Evolutionary conservation across 2,888 invertebrate genomes (phyloP).

Genomic region (Stratiomys singularior): DNA sequence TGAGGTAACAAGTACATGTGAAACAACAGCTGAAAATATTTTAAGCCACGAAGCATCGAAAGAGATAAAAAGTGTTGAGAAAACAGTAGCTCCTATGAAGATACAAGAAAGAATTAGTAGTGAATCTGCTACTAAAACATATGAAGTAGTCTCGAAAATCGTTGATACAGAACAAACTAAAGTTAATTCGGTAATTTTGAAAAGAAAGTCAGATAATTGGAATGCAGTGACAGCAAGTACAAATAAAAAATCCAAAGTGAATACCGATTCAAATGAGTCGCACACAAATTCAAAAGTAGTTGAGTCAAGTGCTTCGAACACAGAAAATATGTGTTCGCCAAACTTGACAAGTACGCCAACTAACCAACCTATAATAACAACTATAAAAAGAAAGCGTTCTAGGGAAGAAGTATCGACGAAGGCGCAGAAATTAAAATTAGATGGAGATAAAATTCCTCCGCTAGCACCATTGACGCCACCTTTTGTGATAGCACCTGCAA

Average conservation of each 20-base stretch:
- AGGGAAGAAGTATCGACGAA: constrained; percentile 25
- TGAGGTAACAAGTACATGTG: constrained; percentile 16
- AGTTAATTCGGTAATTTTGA: constrained; percentile 62
- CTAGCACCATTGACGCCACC: constrained; percentile 20
- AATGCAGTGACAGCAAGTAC: constrained; percentile 46
- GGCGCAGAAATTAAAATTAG: constrained; percentile 26
- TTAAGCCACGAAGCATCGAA: neutral
- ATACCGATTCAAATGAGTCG: constrained; percentile 40
- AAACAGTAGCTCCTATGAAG: constrained; percentile 33
- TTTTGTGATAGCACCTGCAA: constrained; percentile 6
- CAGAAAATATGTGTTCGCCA: too few relatives aligned
- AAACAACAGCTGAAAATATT: neutral
- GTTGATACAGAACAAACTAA: constrained; percentile 58
- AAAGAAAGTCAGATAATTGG: constrained; percentile 59
- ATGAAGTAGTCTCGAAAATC: constrained; percentile 50
- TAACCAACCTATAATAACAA: constrained; percentile 2
- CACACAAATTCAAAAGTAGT: constrained; percentile 37
- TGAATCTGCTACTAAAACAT: constrained; percentile 35
- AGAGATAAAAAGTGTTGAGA: neutral
- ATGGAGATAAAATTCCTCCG: constrained; percentile 32
- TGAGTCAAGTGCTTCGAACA: neutral
- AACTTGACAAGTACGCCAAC: neutral
- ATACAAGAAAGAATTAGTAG: neutral
- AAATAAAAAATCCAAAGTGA: constrained; percentile 44
- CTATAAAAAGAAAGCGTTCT: constrained; percentile 46